phyloP scores from a whole-genome alignment of 2,888 invertebrate genomes.

The Parasteatoda lunata region DNA sequence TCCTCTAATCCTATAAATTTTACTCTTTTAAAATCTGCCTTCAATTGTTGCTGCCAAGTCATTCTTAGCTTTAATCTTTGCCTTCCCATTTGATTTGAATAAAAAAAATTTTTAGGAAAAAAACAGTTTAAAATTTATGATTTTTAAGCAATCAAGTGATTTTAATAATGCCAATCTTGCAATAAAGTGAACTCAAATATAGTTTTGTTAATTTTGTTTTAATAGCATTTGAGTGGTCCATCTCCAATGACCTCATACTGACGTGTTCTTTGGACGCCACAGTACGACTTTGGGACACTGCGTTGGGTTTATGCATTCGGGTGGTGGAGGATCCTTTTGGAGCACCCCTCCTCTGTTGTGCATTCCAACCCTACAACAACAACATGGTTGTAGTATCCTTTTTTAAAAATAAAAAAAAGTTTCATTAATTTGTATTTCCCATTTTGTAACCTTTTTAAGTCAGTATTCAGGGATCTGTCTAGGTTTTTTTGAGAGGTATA shows the following conservation, averaged over 20 bases:
- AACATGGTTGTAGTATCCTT: slow-evolving; percentile 88
- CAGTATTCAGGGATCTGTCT: no score
- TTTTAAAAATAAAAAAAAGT: not conserved
- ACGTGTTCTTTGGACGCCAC: slow-evolving; percentile 85
- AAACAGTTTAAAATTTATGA: no score
- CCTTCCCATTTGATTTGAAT: no score
- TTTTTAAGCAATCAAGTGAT: no score
- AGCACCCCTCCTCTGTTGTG: slow-evolving; percentile 80
- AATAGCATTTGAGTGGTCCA: slow-evolving; percentile 87
- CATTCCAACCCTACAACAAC: slow-evolving; percentile 88
- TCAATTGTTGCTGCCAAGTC: no score
- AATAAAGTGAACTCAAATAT: no score
- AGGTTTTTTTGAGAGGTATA: no score
- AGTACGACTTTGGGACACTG: slow-evolving; percentile 83
- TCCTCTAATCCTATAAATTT: no score
- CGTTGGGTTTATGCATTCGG: slow-evolving; percentile 78
- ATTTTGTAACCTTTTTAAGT: not conserved
- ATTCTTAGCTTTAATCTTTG: no score
- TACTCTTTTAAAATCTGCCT: no score
- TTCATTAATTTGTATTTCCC: not conserved
- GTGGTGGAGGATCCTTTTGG: slow-evolving; percentile 80
- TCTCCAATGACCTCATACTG: slow-evolving; percentile 87
- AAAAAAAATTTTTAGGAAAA: no score
- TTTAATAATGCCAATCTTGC: no score
- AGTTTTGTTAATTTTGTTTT: slow-evolving; percentile 23